These are phyloP conservation scores for Scolopax rusticola DNA, from an alignment of 2,797 vertebrate genomes.

Conservation along the genomic window DNA sequence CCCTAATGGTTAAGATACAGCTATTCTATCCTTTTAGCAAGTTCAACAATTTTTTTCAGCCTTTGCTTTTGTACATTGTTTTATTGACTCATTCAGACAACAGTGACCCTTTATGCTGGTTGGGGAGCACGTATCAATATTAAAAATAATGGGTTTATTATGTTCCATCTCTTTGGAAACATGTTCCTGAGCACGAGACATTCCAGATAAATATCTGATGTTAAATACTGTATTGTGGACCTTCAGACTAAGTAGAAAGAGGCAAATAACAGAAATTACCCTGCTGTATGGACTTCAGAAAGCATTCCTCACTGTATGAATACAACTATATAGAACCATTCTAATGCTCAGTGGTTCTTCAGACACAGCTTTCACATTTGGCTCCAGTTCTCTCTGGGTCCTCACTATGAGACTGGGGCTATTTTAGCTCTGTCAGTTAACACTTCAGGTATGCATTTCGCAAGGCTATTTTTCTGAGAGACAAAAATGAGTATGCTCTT, in stretches of 20 bases:
- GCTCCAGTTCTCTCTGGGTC: not conserved
- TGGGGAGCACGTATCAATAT: not conserved
- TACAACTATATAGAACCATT: not conserved
- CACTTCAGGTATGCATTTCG: not conserved
- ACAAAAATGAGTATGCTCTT: not conserved
- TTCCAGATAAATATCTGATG: not conserved
- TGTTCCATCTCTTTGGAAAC: not conserved
- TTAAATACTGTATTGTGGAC: not conserved
- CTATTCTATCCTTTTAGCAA: not conserved
- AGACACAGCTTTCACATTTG: not conserved
- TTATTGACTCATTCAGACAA: not conserved
- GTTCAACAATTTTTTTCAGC: not conserved
- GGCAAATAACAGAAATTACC: not conserved
- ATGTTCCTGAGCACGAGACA: not conserved
- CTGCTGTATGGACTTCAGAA: not conserved
- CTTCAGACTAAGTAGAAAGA: not conserved
- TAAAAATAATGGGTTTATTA: not conserved
- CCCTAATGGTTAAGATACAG: not conserved
- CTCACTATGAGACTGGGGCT: not conserved
- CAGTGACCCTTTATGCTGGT: not conserved
- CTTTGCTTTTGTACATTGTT: not conserved
- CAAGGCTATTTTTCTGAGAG: not conserved
- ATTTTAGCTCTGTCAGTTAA: not conserved
- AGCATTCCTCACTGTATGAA: not conserved
- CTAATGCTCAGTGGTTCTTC: not conserved